Conservation (phyloP, 2,888 invertebrate genomes). For the Ernsta delagoae region DNA sequence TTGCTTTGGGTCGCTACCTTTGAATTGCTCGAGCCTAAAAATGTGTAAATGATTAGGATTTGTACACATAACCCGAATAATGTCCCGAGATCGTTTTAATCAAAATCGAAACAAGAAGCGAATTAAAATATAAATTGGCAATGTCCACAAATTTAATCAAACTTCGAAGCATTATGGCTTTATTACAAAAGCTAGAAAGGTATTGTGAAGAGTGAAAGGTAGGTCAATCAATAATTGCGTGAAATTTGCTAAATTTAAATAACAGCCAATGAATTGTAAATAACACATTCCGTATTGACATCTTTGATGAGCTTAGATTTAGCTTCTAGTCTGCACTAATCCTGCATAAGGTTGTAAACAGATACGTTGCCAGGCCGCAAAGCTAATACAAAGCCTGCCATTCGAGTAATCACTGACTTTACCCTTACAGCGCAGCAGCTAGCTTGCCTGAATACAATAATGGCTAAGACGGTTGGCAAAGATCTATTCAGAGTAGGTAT, state of each 20-base stretch:
- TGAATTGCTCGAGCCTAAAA: conserved; percentile 26
- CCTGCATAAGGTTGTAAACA: conserved; percentile 26
- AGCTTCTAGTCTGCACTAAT: conserved; percentile 24
- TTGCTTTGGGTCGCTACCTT: conserved; percentile 42
- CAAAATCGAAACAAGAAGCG: neutral
- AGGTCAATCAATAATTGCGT: no score
- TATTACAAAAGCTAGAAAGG: no score
- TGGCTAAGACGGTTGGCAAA: conserved; percentile 14
- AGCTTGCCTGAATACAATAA: conserved; percentile 28
- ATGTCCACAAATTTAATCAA: neutral
- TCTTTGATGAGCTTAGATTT: conserved; percentile 10
- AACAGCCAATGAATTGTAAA: no score
- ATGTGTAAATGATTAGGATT: conserved; percentile 32
- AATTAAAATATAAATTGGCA: neutral
- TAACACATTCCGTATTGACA: neutral
- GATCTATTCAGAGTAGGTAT: conserved; percentile 14
- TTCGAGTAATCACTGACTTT: conserved; percentile 26
- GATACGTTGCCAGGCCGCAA: conserved; percentile 25
- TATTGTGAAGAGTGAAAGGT: no score
- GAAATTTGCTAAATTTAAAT: no score
- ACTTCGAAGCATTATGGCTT: neutral
- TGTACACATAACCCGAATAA: conserved; percentile 13
- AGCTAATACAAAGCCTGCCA: conserved; percentile 25
- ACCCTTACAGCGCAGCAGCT: conserved; percentile 16
- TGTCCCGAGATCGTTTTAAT: neutral